Conservation (phyloP, 2,888 invertebrate species). For the Phorcus lineatus region DNA sequence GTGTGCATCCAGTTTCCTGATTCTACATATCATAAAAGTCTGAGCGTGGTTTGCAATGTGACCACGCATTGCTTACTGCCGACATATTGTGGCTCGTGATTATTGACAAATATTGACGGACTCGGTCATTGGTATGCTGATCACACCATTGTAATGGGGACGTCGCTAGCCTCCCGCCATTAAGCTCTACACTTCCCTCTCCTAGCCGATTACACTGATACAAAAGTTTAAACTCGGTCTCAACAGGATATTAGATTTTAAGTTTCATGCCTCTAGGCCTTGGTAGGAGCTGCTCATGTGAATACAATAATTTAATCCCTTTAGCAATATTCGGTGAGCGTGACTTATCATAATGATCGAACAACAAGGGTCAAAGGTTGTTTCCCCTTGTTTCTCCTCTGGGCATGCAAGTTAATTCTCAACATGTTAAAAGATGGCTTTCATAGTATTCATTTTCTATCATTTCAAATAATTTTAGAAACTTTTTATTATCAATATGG, state of each 20-base stretch:
- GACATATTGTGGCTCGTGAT: slow-evolving; percentile 11
- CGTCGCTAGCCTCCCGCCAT: not conserved
- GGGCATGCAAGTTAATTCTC: too few species aligned
- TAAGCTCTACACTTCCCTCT: not conserved
- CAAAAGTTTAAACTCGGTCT: slow-evolving; percentile 4
- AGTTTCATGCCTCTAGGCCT: not conserved
- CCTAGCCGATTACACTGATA: not conserved
- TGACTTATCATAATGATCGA: not conserved
- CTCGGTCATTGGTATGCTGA: not conserved
- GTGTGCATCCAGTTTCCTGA: slow-evolving; percentile 4
- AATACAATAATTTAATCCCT: not conserved
- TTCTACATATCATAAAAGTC: slow-evolving; percentile 17
- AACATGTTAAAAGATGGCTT: too few species aligned
- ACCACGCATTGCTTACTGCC: slow-evolving; percentile 19
- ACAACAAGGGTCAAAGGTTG: slow-evolving; percentile 6
- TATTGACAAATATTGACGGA: slow-evolving; percentile 26
- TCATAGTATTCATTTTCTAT: too few species aligned
- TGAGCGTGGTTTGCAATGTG: not conserved
- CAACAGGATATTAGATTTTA: slow-evolving; percentile 2
- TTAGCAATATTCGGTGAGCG: not conserved
- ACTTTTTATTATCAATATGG: too few species aligned
- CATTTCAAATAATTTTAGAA: too few species aligned
- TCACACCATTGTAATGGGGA: slow-evolving; percentile 3
- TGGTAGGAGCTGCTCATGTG: not conserved
- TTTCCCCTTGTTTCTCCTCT: not conserved